Conservation (phyloP, 2,888 invertebrate species). For the Hylaea fasciaria region DNA sequence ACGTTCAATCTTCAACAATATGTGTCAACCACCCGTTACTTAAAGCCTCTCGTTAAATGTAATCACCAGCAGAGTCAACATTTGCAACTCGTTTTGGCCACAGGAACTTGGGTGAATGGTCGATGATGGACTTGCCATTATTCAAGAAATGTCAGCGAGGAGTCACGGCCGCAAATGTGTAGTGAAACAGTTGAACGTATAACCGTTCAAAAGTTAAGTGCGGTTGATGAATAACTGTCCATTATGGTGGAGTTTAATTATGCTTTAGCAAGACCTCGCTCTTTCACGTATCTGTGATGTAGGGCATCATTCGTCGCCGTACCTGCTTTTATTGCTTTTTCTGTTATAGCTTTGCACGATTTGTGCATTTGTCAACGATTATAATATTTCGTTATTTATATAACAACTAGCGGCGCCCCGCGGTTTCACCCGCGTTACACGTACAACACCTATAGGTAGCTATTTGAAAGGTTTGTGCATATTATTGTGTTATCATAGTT, state of each 20-base stretch:
- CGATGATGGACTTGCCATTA: constrained; percentile 29
- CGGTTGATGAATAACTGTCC: constrained; percentile 1
- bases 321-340: too few species aligned
- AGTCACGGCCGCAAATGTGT: constrained; percentile 24
- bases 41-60: constrained; percentile 28
- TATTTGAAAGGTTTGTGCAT: too few species aligned
- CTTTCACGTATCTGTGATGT: neutral
- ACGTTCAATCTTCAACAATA: constrained; percentile 25
- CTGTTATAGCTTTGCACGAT: too few species aligned
- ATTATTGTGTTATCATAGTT: too few species aligned
- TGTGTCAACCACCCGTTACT: constrained; percentile 28
- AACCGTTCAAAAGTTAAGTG: constrained; percentile 13
- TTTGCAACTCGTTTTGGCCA: constrained; percentile 22
- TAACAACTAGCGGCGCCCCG: too few species aligned
- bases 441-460: too few species aligned
- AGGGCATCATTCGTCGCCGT: too few species aligned
- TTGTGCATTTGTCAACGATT: too few species aligned
- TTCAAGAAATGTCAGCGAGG: constrained; percentile 31
- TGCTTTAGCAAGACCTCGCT: neutral
- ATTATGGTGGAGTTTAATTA: neutral
- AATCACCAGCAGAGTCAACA: constrained; percentile 12
- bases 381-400: too few species aligned
- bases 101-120: constrained; percentile 27
- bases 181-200: constrained; percentile 11
- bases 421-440: too few species aligned